phyloP scores from a whole-genome alignment of 2,797 vertebrate genomes.

The Steatocranus sp. region DNA sequence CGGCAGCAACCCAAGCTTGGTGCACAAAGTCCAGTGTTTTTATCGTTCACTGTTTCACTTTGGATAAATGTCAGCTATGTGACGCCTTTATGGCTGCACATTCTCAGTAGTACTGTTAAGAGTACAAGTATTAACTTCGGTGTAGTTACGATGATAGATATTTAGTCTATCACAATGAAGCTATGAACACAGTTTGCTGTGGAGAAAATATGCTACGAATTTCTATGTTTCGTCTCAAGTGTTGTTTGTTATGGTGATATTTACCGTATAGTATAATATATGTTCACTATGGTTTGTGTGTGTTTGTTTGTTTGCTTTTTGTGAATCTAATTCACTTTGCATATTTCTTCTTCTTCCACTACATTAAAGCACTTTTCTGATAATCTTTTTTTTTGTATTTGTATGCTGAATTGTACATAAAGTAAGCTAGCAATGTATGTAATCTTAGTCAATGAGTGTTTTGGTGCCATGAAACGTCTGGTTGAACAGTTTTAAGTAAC shows the following conservation, averaged over 20 bases:
- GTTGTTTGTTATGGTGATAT: background rate
- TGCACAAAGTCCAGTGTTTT: background rate
- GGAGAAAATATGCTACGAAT: slow-evolving; percentile 54
- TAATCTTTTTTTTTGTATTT: background rate
- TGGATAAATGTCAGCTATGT: slow-evolving; percentile 37
- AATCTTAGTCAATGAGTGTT: background rate
- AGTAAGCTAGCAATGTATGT: background rate
- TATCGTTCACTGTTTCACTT: slow-evolving; percentile 22
- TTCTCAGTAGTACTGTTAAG: slow-evolving; percentile 64
- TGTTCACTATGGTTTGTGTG: background rate
- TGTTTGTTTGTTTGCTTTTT: slow-evolving; percentile 27
- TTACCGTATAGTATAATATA: slow-evolving; percentile 13
- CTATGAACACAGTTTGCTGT: slow-evolving; percentile 61
- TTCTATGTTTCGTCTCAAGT: slow-evolving; percentile 2
- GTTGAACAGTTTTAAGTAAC: background rate
- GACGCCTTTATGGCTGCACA: slow-evolving; percentile 27
- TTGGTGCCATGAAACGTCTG: background rate
- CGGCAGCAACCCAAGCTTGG: background rate
- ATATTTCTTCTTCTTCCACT: slow-evolving; percentile 75
- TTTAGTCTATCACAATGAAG: slow-evolving; percentile 64
- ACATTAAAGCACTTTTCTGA: slow-evolving; percentile 83
- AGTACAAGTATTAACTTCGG: slow-evolving; percentile 47
- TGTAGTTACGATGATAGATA: slow-evolving; percentile 51
- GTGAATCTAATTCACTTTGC: slow-evolving; percentile 38
- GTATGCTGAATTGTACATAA: slow-evolving; percentile 35